Percentiles rank a stretch among this genome's conserved stretches.
These are phyloP conservation scores for Cygnus buccinator DNA, from an alignment of 2,113 vertebrate genomes.

Conservation along the genomic window DNA sequence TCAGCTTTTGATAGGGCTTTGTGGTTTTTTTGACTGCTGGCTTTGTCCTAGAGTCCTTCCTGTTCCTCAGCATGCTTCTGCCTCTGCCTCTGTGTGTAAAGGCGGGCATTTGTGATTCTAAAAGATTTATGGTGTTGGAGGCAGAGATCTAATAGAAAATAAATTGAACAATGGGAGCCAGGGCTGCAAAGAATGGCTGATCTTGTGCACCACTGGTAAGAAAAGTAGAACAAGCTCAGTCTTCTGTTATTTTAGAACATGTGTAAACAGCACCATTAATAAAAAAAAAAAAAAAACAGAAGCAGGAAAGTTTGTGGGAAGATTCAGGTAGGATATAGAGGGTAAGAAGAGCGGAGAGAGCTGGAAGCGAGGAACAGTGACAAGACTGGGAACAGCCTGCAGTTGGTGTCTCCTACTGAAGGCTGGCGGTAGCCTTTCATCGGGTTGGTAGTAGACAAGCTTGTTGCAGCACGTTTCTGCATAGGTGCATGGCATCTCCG, in stretches of 20 bases:
- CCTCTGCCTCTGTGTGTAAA: not conserved
- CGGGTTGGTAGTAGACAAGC: not conserved
- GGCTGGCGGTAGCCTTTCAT: not conserved
- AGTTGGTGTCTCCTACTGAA: not conserved
- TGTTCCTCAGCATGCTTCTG: not conserved
- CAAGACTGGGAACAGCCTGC: not conserved
- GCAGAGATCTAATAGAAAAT: not conserved
- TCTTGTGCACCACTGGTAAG: not conserved
- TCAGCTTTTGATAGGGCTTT: rapidly evolving
- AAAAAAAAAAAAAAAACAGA: not conserved
- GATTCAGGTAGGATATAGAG: not conserved
- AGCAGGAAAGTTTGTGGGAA: not conserved
- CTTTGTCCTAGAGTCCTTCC: not conserved
- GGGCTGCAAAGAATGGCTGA: not conserved
- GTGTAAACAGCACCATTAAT: not conserved
- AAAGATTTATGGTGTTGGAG: not conserved
- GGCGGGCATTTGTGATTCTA: not conserved
- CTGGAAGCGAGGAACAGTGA: not conserved
- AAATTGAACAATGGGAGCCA: not conserved
- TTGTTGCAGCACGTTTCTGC: not conserved
- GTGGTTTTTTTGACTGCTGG: not conserved
- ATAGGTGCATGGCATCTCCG: not conserved
- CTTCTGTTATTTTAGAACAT: not conserved
- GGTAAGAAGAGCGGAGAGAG: not conserved
- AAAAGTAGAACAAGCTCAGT: not conserved